These are phyloP conservation scores for Argyrosomus japonicus DNA, from an alignment of 2,113 vertebrate species.

Conservation along the genomic window DNA sequence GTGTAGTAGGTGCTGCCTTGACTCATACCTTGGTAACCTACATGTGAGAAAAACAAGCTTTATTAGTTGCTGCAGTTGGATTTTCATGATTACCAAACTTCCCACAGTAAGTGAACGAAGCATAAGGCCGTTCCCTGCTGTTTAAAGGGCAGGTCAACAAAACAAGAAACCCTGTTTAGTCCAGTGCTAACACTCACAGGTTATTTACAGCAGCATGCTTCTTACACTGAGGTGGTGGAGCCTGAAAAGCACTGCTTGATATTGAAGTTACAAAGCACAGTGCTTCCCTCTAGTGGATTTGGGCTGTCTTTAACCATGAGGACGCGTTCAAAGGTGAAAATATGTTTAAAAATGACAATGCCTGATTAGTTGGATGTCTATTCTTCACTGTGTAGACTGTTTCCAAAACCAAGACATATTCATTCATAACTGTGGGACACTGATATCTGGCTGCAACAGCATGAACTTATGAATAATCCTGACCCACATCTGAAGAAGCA, in stretches of 20 bases:
- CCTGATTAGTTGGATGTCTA: neutral
- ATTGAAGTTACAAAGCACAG: slow-evolving; percentile 16
- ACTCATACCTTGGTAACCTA: neutral
- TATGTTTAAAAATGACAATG: slow-evolving; percentile 3
- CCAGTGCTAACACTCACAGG: neutral
- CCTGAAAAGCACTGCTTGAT: neutral
- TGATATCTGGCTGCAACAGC: neutral
- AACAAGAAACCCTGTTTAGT: neutral
- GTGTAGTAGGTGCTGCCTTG: too few relatives aligned
- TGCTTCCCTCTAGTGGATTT: slow-evolving; percentile 58
- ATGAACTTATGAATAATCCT: neutral
- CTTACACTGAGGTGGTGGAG: neutral
- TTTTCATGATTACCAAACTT: neutral
- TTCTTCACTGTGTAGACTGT: neutral
- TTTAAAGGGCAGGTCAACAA: neutral
- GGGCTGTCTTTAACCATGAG: neutral
- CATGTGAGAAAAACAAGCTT: neutral
- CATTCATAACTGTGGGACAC: neutral
- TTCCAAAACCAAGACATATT: neutral
- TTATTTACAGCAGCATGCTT: neutral
- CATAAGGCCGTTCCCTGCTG: neutral
- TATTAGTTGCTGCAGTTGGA: neutral
- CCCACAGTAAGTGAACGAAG: neutral
- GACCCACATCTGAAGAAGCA: neutral
- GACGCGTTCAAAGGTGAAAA: slow-evolving; percentile 1